phyloP scores from a whole-genome alignment of 2,888 invertebrate genomes.

The Electrophaes corylata region DNA sequence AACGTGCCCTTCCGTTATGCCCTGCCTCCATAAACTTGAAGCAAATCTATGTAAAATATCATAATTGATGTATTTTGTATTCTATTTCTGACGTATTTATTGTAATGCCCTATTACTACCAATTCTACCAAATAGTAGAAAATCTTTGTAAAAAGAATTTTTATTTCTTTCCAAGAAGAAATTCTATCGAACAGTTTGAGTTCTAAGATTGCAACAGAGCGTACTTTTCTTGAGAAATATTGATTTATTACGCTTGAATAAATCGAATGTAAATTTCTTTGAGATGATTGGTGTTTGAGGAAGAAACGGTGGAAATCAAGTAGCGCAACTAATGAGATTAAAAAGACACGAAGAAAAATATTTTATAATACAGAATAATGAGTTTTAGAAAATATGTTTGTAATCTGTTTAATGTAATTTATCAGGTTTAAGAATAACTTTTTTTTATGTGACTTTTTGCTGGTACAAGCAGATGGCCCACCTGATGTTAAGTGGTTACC shows the following conservation, averaged over 20 bases:
- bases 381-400: neutral
- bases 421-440: neutral
- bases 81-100: no score
- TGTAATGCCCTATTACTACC: no score
- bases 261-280: constrained; percentile 20
- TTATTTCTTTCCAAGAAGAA: no score
- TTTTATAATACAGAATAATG: neutral
- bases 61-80: no score
- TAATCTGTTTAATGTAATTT: neutral
- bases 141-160: neutral
- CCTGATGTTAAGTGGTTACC: no score
- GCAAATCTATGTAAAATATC: no score
- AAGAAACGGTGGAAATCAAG: neutral
- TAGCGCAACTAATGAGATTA: neutral
- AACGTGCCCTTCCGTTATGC: no score
- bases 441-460: no score
- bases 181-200: neutral
- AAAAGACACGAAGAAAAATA: neutral
- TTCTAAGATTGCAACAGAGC: constrained; percentile 19
- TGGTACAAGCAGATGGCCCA: no score
- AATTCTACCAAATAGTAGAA: no score
- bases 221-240: constrained; percentile 8
- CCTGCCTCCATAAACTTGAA: no score
- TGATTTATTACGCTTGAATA: constrained; percentile 19
- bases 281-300: constrained; percentile 18